phyloP scores from a whole-genome alignment of 2,113 vertebrate species.

The Oenanthe melanoleuca region DNA sequence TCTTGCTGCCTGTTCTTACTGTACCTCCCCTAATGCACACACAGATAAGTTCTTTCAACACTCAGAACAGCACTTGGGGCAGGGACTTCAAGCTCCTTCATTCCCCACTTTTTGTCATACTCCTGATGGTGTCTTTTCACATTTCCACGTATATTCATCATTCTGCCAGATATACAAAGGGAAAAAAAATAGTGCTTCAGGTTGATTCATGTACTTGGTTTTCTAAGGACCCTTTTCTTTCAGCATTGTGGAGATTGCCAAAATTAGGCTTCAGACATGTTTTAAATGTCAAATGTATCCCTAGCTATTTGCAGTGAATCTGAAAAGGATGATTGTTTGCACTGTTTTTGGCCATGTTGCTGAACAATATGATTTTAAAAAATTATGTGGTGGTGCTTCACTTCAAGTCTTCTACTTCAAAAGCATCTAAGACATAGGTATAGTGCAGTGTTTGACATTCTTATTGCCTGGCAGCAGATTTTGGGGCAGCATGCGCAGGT shows the following conservation, averaged over 20 bases:
- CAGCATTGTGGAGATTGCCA: background rate
- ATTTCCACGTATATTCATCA: background rate
- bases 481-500: background rate
- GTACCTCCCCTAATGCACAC: slow-evolving; percentile 25
- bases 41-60: slow-evolving; percentile 35
- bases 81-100: background rate
- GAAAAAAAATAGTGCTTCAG: background rate
- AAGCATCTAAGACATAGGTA: background rate
- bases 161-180: background rate
- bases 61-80: background rate
- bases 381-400: background rate
- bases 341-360: background rate
- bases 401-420: background rate
- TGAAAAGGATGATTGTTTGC: background rate
- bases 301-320: background rate
- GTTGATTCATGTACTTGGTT: background rate
- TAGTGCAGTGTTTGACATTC: background rate
- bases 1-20: background rate
- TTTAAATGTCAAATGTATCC: background rate
- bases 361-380: background rate
- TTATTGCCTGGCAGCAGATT: background rate
- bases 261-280: background rate
- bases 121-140: background rate
- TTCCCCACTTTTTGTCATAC: background rate
- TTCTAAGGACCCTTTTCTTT: background rate